These are phyloP conservation scores for Todus mexicanus DNA, from an alignment of 2,797 vertebrate species.

Conservation along the genomic window DNA sequence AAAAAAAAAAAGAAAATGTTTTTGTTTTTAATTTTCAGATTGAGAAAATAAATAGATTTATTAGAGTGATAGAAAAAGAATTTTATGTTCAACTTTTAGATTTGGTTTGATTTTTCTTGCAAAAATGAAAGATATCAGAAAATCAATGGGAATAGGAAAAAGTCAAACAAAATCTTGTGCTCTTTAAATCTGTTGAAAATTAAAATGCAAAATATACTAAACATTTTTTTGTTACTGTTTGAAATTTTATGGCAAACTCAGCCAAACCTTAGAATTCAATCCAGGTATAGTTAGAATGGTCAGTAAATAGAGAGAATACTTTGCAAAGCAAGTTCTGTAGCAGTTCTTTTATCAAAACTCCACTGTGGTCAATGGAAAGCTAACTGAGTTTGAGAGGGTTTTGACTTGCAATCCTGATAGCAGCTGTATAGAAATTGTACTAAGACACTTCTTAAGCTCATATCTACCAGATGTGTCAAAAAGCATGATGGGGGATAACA, in stretches of 20 bases:
- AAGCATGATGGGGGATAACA: not conserved
- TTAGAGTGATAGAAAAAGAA: not conserved
- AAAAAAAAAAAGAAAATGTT: not conserved
- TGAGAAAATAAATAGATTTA: not conserved
- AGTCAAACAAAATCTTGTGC: accelerated
- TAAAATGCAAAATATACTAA: not conserved
- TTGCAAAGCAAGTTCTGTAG: not conserved
- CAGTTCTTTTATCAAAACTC: not conserved
- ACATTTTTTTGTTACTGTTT: not conserved
- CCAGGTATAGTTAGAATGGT: not conserved
- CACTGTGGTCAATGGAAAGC: not conserved
- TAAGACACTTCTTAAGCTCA: not conserved
- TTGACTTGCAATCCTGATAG: not conserved
- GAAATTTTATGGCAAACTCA: not conserved
- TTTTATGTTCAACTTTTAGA: not conserved
- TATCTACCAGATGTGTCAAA: not conserved
- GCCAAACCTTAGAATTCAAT: not conserved
- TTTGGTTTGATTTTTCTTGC: not conserved
- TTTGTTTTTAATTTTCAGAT: not conserved
- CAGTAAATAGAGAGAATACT: not conserved
- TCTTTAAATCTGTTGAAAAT: not conserved
- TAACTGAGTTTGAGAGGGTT: not conserved
- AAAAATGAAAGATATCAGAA: not conserved
- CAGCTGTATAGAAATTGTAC: not conserved
- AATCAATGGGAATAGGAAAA: not conserved